phyloP scores from a whole-genome alignment of 2,113 vertebrate species.

The Corynorhinus townsendii region DNA sequence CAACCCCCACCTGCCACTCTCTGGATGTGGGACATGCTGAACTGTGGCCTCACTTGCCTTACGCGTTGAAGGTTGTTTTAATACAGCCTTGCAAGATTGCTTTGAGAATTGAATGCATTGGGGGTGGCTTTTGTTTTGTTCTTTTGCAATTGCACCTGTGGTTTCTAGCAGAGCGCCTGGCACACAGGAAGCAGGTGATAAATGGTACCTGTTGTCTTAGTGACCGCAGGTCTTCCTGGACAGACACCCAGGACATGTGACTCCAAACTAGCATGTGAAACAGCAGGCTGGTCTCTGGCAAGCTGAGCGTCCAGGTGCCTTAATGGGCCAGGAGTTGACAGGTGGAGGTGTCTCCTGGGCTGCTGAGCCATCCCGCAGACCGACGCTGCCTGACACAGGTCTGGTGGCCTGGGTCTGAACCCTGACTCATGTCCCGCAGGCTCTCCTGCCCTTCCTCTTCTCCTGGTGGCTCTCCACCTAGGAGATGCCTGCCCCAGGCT shows the following conservation, averaged over 20 bases:
- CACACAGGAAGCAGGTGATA: fast-evolving
- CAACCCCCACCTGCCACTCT: background rate
- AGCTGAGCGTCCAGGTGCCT: background rate
- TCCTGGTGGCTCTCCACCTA: background rate
- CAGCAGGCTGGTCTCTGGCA: fast-evolving
- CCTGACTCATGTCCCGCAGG: background rate
- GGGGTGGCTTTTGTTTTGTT: background rate
- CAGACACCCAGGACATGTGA: background rate
- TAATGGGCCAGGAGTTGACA: background rate
- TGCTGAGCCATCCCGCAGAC: background rate
- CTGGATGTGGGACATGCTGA: background rate
- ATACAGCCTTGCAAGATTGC: too few relatives aligned
- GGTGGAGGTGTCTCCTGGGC: background rate
- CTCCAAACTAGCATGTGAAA: fast-evolving
- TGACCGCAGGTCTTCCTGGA: fast-evolving
- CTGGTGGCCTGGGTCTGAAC: background rate
- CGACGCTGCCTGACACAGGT: background rate
- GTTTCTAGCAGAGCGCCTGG: background rate
- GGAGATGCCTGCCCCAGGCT: background rate
- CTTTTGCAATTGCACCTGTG: too few relatives aligned
- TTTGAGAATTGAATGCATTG: background rate
- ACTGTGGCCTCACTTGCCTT: background rate
- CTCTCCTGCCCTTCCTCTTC: background rate
- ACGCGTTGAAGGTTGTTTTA: background rate
- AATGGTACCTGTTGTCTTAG: background rate